Conservation (phyloP, 2,113 vertebrate species). For the Okapia johnstoni region DNA sequence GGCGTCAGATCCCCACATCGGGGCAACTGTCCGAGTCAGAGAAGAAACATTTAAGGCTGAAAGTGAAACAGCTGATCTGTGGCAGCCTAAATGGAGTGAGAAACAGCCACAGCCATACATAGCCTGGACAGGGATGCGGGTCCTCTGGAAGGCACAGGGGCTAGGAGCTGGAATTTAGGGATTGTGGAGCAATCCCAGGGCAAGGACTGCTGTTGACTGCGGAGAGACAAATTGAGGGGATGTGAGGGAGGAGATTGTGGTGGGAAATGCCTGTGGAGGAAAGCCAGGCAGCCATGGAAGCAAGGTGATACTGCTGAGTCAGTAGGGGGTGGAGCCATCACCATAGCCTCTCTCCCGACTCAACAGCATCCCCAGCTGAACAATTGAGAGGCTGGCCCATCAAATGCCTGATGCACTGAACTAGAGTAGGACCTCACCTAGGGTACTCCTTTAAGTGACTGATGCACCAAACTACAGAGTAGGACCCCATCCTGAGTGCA, state of each 20-base stretch:
- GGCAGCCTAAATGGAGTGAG: neutral
- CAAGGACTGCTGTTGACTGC: neutral
- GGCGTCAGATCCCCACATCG: accelerated
- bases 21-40: neutral
- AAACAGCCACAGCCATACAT: neutral
- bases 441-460: neutral
- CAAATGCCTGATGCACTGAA: neutral
- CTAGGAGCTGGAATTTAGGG: neutral
- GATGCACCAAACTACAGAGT: neutral
- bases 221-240: neutral
- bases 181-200: neutral
- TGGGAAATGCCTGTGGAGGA: neutral
- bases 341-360: neutral
- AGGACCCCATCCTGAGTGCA: neutral
- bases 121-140: neutral
- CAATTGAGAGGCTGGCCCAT: neutral
- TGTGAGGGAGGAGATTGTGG: neutral
- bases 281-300: neutral
- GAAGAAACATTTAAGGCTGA: neutral
- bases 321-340: neutral
- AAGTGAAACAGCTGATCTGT: neutral
- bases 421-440: neutral
- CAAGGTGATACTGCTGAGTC: neutral
- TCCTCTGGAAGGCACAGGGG: neutral
- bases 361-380: neutral